phyloP scores from a whole-genome alignment of 2,888 invertebrate species.

The Octonoba sinensis region DNA sequence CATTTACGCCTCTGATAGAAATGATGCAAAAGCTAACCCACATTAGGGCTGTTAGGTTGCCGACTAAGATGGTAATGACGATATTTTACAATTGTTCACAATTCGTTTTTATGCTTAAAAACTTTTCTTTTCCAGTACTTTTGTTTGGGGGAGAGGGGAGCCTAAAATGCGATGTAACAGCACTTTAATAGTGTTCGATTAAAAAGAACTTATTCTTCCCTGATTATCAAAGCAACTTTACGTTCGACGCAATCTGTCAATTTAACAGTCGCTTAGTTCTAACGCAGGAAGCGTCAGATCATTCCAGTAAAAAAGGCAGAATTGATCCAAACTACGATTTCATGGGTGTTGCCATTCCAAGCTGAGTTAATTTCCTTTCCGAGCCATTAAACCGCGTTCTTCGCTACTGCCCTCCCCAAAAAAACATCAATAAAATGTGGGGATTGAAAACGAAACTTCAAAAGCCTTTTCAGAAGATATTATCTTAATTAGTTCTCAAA shows the following conservation, averaged over 20 bases:
- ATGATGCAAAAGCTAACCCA: too few species aligned
- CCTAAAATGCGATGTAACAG: too few species aligned
- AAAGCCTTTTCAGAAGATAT: background rate
- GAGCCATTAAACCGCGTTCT: constrained; percentile 26
- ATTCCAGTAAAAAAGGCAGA: constrained; percentile 41
- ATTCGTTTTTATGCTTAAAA: too few species aligned
- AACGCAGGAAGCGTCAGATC: constrained; percentile 11
- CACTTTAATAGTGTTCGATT: too few species aligned
- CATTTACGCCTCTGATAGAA: too few species aligned
- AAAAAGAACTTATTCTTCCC: too few species aligned
- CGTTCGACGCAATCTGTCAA: background rate
- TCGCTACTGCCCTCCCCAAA: constrained; percentile 16
- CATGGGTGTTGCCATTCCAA: constrained; percentile 44
- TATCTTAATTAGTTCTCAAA: constrained; percentile 48
- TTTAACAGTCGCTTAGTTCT: constrained; percentile 35
- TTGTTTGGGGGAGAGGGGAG: too few species aligned
- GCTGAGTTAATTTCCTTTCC: constrained; percentile 58
- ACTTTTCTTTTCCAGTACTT: too few species aligned
- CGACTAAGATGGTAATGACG: too few species aligned
- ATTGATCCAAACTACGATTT: constrained; percentile 48
- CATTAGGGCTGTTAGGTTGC: too few species aligned
- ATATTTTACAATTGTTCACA: too few species aligned
- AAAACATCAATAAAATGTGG: constrained; percentile 50
- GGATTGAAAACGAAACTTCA: constrained; percentile 19
- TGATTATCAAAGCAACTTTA: too few species aligned